Evolutionary conservation across 1,140 invertebrate genomes (phyloP).

Genomic region (Limonius californicus): DNA sequence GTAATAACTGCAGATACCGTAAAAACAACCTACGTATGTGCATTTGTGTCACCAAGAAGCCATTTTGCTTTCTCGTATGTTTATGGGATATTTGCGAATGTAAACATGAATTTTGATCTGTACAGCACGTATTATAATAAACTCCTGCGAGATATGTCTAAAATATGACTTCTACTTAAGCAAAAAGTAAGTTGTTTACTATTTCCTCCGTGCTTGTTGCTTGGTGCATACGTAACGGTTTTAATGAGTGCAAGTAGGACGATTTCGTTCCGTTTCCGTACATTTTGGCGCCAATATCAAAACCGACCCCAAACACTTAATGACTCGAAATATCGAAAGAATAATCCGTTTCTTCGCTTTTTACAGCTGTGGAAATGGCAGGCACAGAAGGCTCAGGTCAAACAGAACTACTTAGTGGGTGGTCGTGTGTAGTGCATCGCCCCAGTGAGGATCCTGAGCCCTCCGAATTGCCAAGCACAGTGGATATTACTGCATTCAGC

Average conservation of each 20-base stretch:
- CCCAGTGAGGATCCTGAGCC: constrained; percentile 59
- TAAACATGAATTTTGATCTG: constrained; percentile 43
- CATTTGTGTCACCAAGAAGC: constrained; percentile 39
- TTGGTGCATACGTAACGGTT: not conserved
- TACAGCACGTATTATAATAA: constrained; percentile 28
- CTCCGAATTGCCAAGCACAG: constrained; percentile 58
- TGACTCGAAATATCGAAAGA: too few species aligned
- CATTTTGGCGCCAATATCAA: constrained; percentile 17
- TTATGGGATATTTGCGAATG: constrained; percentile 25
- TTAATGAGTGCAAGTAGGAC: not conserved
- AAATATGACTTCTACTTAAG: constrained; percentile 2
- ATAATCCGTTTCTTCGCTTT: not conserved
- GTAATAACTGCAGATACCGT: not conserved
- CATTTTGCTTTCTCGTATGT: constrained; percentile 39
- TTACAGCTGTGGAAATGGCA: constrained; percentile 37
- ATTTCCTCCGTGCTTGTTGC: constrained; percentile 15
- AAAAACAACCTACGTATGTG: constrained; percentile 21
- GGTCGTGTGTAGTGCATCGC: constrained; percentile 59
- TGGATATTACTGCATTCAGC: constrained; percentile 58
- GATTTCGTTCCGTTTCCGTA: constrained; percentile 3
- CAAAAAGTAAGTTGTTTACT: not conserved
- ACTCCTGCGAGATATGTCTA: constrained; percentile 22
- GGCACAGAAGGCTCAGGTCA: constrained; percentile 42
- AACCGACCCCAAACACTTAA: not conserved
- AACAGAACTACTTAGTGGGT: constrained; percentile 48